Conservation (phyloP, 2,797 vertebrate genomes). For the Onychomys torridus region DNA sequence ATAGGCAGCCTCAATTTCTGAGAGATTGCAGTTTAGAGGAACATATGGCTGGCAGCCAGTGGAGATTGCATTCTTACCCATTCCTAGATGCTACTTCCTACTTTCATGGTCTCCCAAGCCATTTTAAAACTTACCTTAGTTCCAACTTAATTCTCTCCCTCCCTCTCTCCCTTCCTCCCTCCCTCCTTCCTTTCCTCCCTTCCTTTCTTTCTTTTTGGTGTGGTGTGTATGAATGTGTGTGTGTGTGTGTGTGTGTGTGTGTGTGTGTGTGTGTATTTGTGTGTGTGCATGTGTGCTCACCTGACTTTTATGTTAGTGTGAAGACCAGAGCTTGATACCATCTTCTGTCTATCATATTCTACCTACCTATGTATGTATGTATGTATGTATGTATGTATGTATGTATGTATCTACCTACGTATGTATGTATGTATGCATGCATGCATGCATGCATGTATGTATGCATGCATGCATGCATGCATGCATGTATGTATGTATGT, state of each 20-base stretch:
- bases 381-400: too few relatives aligned
- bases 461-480: too few relatives aligned
- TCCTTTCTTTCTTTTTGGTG: background rate
- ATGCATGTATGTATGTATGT: background rate
- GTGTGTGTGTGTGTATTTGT: background rate
- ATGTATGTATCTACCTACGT: too few relatives aligned
- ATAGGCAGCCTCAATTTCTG: background rate
- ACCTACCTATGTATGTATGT: too few relatives aligned
- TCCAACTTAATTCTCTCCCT: background rate
- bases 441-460: too few relatives aligned
- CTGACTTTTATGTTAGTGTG: background rate
- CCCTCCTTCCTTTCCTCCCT: too few relatives aligned
- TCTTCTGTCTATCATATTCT: background rate
- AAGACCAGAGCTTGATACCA: too few relatives aligned
- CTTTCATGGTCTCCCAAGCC: background rate
- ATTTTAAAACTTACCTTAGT: conserved; percentile 39
- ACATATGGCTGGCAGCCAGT: background rate
- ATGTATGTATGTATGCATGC: background rate
- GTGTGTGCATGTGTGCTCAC: too few relatives aligned
- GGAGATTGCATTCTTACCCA: background rate
- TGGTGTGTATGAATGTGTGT: background rate
- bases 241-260: background rate
- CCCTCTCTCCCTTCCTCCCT: too few relatives aligned
- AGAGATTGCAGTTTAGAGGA: background rate
- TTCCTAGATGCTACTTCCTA: background rate